Evolutionary conservation across 2,888 invertebrate species (phyloP).

Genomic region (Lobophora halterata): DNA sequence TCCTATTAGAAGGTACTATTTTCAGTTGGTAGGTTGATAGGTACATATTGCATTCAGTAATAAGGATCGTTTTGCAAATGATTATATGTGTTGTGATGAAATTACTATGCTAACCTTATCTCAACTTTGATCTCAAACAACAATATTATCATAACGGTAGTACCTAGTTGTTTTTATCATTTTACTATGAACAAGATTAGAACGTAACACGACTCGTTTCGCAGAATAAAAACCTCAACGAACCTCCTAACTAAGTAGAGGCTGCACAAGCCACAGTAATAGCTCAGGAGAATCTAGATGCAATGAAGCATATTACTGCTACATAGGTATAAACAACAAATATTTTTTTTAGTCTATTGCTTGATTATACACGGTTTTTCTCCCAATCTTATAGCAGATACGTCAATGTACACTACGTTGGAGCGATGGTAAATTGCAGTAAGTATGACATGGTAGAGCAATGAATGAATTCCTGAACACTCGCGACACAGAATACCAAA

Average conservation of each 20-base stretch:
- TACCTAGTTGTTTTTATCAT: too few species aligned
- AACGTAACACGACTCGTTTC: background rate
- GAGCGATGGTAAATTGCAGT: background rate
- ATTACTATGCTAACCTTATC: too few species aligned
- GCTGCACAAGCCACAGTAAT: background rate
- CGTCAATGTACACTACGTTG: slow-evolving; percentile 1
- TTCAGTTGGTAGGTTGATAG: too few species aligned
- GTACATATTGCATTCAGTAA: too few species aligned
- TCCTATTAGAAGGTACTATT: too few species aligned
- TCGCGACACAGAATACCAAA: slow-evolving; percentile 10
- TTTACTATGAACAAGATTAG: too few species aligned
- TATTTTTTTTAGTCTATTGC: slow-evolving; percentile 4
- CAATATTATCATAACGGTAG: too few species aligned
- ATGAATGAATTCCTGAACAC: slow-evolving; percentile 23
- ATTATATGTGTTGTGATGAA: too few species aligned
- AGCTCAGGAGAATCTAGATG: background rate
- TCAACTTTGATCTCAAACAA: too few species aligned
- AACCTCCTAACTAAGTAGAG: background rate
- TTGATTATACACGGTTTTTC: too few species aligned
- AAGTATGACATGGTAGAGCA: slow-evolving; percentile 12
- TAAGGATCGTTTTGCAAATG: too few species aligned
- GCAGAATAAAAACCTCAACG: background rate
- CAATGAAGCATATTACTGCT: slow-evolving; percentile 1
- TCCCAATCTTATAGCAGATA: too few species aligned
- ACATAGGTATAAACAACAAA: slow-evolving; percentile 1